phyloP scores from a whole-genome alignment of 92 coral and sea anemone genomes.

The Chrysogorgia sp. region DNA sequence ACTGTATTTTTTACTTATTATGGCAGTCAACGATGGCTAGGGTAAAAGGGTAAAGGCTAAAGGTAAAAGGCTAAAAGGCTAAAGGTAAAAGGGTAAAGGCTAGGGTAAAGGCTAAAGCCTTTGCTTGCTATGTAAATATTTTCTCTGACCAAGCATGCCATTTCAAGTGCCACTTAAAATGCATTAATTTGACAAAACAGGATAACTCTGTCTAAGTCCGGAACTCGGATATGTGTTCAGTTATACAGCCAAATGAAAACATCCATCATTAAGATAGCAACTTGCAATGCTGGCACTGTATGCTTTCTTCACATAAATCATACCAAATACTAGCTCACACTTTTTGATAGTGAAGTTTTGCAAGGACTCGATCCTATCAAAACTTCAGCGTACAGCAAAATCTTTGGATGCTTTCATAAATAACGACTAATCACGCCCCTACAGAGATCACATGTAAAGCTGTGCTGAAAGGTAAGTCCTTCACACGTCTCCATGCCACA shows the following conservation, averaged over 20 bases:
- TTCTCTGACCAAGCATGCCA: not conserved
- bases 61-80: not conserved
- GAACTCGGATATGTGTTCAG: not conserved
- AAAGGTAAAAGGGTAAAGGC: too few species aligned
- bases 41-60: not conserved
- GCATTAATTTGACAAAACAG: not conserved
- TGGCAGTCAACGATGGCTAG: too few species aligned
- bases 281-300: not conserved
- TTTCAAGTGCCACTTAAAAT: constrained; percentile 24
- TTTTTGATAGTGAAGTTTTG: not conserved
- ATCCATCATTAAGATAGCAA: not conserved
- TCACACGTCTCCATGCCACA: not conserved
- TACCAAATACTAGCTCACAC: not conserved
- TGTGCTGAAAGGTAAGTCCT: not conserved
- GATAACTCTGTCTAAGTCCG: constrained; percentile 2
- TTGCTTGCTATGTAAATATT: too few species aligned
- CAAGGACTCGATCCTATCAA: not conserved
- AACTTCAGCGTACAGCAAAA: not conserved
- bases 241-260: not conserved
- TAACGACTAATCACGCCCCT: constrained; percentile 2
- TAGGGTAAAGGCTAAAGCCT: too few species aligned
- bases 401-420: not conserved
- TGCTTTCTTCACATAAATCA: not conserved
- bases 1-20: too few species aligned
- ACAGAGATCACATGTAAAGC: not conserved